phyloP scores from a whole-genome alignment of 2,797 vertebrate genomes.

The Artibeus lituratus region DNA sequence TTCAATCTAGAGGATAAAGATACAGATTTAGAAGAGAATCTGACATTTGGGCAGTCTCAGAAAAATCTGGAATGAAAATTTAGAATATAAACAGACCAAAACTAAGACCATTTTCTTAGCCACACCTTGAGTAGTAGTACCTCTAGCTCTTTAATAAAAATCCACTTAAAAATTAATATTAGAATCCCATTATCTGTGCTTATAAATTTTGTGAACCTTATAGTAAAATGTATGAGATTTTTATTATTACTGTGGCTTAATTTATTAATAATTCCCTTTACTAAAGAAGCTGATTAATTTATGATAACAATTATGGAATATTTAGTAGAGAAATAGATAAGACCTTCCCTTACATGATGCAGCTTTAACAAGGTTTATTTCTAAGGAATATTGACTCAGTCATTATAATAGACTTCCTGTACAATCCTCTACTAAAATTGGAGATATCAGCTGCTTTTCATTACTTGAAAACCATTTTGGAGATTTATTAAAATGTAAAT shows the following conservation, averaged over 20 bases:
- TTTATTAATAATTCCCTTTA: background rate
- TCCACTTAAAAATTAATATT: background rate
- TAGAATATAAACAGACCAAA: background rate
- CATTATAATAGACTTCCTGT: background rate
- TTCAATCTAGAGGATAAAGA: background rate
- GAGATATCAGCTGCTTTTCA: background rate
- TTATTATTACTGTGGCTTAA: background rate
- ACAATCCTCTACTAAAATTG: background rate
- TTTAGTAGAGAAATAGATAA: background rate
- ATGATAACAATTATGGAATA: background rate
- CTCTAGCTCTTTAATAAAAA: background rate
- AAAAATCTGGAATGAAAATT: background rate
- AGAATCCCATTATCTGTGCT: background rate
- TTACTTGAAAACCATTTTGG: background rate
- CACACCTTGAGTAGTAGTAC: background rate
- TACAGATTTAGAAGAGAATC: background rate
- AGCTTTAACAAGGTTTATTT: background rate
- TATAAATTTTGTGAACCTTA: background rate
- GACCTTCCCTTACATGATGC: background rate
- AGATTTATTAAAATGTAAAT: constrained; percentile 21
- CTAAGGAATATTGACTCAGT: background rate
- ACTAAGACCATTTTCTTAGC: background rate
- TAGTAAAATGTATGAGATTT: background rate
- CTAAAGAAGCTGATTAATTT: background rate
- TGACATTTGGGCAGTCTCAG: background rate